phyloP scores from a whole-genome alignment of 1,140 invertebrate genomes.

The Philotrypesis tridentata region DNA sequence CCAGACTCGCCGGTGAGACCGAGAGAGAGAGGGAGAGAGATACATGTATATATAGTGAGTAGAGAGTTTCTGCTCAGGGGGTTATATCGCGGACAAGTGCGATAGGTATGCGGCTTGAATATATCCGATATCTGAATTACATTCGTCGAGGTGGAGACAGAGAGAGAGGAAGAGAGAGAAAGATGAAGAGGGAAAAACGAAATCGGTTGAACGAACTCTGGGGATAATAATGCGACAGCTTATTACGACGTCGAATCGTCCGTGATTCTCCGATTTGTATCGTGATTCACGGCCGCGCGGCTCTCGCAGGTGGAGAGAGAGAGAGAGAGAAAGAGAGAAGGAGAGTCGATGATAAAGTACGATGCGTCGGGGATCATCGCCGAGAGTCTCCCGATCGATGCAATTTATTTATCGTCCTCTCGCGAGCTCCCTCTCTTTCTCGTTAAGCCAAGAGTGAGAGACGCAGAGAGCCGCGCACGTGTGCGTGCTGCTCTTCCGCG shows the following conservation, averaged over 20 bases:
- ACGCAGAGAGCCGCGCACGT: not conserved
- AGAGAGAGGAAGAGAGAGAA: not conserved
- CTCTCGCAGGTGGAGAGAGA: too few relatives aligned
- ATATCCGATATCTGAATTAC: too few relatives aligned
- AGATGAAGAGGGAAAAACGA: not conserved
- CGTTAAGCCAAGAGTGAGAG: not conserved
- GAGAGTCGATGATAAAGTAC: conserved; percentile 38
- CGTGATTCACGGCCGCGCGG: conserved; percentile 9
- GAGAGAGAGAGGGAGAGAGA: not conserved
- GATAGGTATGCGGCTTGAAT: too few relatives aligned
- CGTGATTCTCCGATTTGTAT: conserved; percentile 40
- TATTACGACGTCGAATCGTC: conserved; percentile 51
- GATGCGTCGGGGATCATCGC: conserved; percentile 32
- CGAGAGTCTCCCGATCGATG: conserved; percentile 25
- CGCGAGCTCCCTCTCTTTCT: not conserved
- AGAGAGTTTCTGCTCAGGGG: too few relatives aligned
- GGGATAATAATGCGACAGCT: conserved; percentile 41
- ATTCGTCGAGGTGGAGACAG: too few relatives aligned
- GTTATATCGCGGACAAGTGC: too few relatives aligned
- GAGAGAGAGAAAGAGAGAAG: too few relatives aligned
- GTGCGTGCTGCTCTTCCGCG: too few relatives aligned
- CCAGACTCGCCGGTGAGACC: too few relatives aligned
- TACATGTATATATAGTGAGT: too few relatives aligned
- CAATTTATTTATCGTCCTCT: conserved; percentile 45
- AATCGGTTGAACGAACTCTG: too few relatives aligned